Conservation (phyloP, 2,797 vertebrate species). For the Myotis pilosus region DNA sequence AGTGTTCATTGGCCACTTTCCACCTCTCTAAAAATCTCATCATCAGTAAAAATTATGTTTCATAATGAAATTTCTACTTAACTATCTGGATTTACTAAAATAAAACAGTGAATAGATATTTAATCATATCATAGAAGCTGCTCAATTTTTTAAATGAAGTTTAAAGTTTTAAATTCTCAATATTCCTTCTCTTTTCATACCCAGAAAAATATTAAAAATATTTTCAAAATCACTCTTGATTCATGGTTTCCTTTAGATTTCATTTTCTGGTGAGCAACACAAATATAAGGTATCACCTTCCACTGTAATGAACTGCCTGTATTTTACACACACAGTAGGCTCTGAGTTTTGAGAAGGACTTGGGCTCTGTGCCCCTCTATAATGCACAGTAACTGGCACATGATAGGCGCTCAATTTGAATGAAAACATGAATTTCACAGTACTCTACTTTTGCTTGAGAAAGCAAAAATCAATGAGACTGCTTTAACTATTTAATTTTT, state of each 20-base stretch:
- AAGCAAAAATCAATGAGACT: conserved; percentile 38
- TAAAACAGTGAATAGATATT: conserved; percentile 25
- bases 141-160: background rate
- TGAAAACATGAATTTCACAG: background rate
- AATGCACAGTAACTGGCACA: background rate
- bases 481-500: background rate
- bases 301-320: background rate
- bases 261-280: background rate
- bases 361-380: background rate
- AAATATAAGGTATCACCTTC: background rate
- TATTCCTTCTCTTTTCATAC: background rate
- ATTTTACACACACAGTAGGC: background rate
- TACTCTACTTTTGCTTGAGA: background rate
- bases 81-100: conserved; percentile 16
- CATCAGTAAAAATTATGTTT: conserved; percentile 38
- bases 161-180: conserved; percentile 7
- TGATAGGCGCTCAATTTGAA: background rate
- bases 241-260: background rate
- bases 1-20: conserved; percentile 43
- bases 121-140: background rate
- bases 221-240: conserved; percentile 13
- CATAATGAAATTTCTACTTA: conserved; percentile 54
- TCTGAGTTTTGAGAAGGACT: background rate
- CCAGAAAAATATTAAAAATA: conserved; percentile 8
- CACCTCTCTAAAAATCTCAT: conserved; percentile 50